These are phyloP conservation scores for Drosophila parabipectinata DNA, from an alignment of 1,140 invertebrate genomes.

Conservation along the genomic window DNA sequence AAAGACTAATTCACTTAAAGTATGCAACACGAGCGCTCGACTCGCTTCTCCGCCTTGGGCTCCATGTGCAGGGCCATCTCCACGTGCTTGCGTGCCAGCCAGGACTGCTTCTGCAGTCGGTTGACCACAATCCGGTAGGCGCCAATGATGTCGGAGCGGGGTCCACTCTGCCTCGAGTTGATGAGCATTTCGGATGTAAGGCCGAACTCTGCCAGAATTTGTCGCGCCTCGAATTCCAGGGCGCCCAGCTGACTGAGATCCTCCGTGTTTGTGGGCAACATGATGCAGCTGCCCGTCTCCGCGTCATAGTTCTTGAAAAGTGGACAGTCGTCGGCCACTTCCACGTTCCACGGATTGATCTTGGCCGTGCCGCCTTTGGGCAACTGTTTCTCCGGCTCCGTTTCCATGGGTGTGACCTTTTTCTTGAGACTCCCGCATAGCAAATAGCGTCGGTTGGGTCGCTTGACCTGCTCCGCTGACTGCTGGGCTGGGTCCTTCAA, in stretches of 20 bases:
- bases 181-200: slow-evolving; percentile 83
- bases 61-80: slow-evolving; percentile 77
- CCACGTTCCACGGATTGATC: slow-evolving; percentile 73
- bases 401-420: slow-evolving; percentile 81
- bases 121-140: slow-evolving; percentile 84
- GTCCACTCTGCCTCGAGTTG: slow-evolving; percentile 78
- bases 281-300: slow-evolving; percentile 84
- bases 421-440: slow-evolving; percentile 80
- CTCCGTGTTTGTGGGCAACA: slow-evolving; percentile 83
- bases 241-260: slow-evolving; percentile 81
- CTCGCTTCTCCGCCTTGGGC: slow-evolving; percentile 75
- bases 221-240: slow-evolving; percentile 83
- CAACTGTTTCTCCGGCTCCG: slow-evolving; percentile 72
- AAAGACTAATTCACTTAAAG: slow-evolving; percentile 53
- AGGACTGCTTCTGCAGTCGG: slow-evolving; percentile 83
- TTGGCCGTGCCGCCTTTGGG: slow-evolving; percentile 61
- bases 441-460: slow-evolving; percentile 60
- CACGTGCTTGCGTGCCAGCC: slow-evolving; percentile 78
- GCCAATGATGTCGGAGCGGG: slow-evolving; percentile 84
- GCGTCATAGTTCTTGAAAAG: slow-evolving; percentile 83
- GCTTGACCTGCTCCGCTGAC: slow-evolving; percentile 38
- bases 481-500: slow-evolving; percentile 33
- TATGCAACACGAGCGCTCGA: slow-evolving; percentile 80
- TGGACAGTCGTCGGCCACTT: slow-evolving; percentile 73
- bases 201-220: slow-evolving; percentile 83